Evolutionary conservation across 2,113 vertebrate genomes (phyloP), one percentile per base, ranked within the genome.

Genomic region (Psittacus erithacus): DNA sequence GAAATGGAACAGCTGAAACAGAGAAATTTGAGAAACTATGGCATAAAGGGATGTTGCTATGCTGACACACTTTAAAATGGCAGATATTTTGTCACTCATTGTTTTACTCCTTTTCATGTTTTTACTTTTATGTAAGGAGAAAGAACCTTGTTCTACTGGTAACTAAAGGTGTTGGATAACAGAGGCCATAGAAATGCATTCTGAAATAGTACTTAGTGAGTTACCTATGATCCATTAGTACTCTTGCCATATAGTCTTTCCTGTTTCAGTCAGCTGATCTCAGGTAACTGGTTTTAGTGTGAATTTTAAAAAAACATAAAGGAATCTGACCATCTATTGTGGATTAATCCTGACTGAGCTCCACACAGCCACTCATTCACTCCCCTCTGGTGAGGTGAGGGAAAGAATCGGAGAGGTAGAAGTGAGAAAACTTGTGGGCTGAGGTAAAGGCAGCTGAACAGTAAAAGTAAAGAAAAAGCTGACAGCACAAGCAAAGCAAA

Each of bases 281-380:
- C 20, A 64, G 43, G 35, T 7, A 70, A 75, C 31, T 20, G 4
- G 6, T 73, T 81, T 63, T 52, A 43, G 5, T 11, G 13, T 3
- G 2, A 62, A 62, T 71, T 67, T 78, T 2, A 31, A 87, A 89
- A 67, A 27, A 3, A 4, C 1, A 4, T 57, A 39, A 80, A 62
- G 8, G 8, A 43, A 39, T 38, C 6, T 53, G 17, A 27, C 3
- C 5, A 31, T 22, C 9, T 63, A 2, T 8, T 63, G 14, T 63
- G 46, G 25, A 6, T 68, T 63, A 88, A 59, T 8, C 4, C 12
- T 4, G 4, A 25, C 29, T 49, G 47, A 68, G 33, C 2, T 10
- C 12, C 43, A 38, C 8, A 13, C 29, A 64, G 9, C 1, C 0
- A 1, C 7, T 46, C 1, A 2, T 28, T 46, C 17, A 25, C 15